A percentile compares a stretch with the other conserved stretches of the same genome.
These are phyloP conservation scores for Eurystomus glaucurus DNA, from an alignment of 2,797 vertebrate genomes.

Conservation along the genomic window DNA sequence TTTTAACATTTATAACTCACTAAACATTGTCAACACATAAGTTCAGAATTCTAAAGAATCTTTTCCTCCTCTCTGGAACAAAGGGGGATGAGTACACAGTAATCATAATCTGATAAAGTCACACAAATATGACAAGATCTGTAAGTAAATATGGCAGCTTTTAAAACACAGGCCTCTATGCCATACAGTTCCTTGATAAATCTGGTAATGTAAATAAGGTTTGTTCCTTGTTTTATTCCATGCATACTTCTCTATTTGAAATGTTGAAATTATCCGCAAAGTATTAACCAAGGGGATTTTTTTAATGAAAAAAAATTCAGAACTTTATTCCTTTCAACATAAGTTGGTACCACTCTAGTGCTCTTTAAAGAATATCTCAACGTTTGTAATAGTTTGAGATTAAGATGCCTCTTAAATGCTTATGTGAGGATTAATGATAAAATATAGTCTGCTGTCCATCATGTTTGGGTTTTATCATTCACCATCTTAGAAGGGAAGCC, in stretches of 20 bases:
- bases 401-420: slow-evolving; percentile 14
- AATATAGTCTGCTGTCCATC: neutral
- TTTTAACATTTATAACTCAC: neutral
- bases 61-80: neutral
- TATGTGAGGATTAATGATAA: slow-evolving; percentile 39
- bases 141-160: neutral
- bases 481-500: neutral
- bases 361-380: neutral
- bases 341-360: neutral
- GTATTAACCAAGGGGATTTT: too few relatives aligned
- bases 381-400: slow-evolving; percentile 28
- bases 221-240: neutral
- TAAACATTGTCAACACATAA: neutral
- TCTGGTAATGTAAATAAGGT: neutral
- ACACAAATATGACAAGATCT: neutral
- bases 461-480: slow-evolving; percentile 5
- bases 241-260: neutral
- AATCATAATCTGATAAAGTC: neutral
- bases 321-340: neutral
- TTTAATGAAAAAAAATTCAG: neutral
- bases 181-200: neutral
- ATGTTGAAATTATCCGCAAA: neutral
- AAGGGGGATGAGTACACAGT: neutral
- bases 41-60: neutral
- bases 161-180: neutral